phyloP scores from a whole-genome alignment of 1,140 invertebrate genomes.

The Bombus confusus region DNA sequence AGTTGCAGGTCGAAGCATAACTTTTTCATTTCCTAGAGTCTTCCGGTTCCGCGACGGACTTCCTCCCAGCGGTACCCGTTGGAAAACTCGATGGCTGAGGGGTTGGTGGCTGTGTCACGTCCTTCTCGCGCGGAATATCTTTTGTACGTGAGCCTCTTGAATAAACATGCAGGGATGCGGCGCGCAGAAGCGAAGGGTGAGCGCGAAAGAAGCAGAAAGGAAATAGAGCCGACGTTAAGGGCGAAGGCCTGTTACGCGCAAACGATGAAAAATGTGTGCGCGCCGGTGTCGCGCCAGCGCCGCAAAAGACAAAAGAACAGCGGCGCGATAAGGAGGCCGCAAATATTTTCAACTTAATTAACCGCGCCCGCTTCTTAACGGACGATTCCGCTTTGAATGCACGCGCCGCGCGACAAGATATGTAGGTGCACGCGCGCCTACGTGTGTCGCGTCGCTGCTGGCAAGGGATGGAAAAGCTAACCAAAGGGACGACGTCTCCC shows the following conservation, averaged over 20 bases:
- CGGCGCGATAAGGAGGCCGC: conserved; percentile 62
- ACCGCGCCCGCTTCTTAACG: conserved; percentile 43
- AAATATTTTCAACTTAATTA: conserved; percentile 79
- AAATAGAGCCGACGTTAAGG: conserved; percentile 26
- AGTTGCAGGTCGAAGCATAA: conserved; percentile 73
- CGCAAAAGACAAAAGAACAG: conserved; percentile 67
- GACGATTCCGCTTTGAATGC: neutral
- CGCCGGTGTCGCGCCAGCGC: neutral
- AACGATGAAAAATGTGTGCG: conserved; percentile 80
- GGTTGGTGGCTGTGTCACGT: conserved; percentile 67
- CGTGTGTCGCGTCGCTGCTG: too few species aligned
- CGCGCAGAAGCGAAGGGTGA: conserved; percentile 59
- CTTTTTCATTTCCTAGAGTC: conserved; percentile 80
- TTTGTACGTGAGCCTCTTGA: conserved; percentile 80
- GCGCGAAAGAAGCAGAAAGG: conserved; percentile 46
- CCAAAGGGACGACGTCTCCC: neutral
- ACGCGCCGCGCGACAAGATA: neutral
- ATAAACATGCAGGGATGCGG: conserved; percentile 78
- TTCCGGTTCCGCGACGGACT: conserved; percentile 71
- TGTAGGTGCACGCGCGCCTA: too few species aligned
- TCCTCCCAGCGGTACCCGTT: conserved; percentile 56
- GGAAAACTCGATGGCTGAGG: conserved; percentile 6
- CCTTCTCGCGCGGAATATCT: conserved; percentile 78
- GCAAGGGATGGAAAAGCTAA: neutral
- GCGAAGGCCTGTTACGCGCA: conserved; percentile 69